Conservation (phyloP, 2,888 invertebrate species). For the Scaptomyza cyrtandrae region DNA sequence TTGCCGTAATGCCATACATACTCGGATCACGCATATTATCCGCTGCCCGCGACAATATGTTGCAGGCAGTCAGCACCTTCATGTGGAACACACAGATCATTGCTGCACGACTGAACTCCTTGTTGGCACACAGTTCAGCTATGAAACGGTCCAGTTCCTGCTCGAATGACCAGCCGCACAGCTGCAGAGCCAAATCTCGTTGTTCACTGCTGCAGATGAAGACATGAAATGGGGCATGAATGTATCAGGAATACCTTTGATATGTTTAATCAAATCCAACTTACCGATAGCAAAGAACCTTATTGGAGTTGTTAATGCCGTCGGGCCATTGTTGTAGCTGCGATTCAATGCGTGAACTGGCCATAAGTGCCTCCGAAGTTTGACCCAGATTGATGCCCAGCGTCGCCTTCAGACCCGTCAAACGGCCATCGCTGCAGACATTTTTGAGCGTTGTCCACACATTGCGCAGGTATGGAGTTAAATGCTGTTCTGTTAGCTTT, state of each 20-base stretch:
- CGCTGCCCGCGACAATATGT: slow-evolving; percentile 92
- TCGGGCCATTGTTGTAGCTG: slow-evolving; percentile 83
- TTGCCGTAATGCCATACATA: slow-evolving; percentile 86
- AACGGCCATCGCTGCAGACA: slow-evolving; percentile 87
- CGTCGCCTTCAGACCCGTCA: slow-evolving; percentile 85
- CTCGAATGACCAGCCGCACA: slow-evolving; percentile 96
- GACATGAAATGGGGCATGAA: no score
- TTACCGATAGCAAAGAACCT: slow-evolving; percentile 81
- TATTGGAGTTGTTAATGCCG: slow-evolving; percentile 82
- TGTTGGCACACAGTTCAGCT: slow-evolving; percentile 90
- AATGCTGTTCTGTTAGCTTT: slow-evolving; percentile 91
- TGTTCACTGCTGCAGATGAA: slow-evolving; percentile 85
- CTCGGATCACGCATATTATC: slow-evolving; percentile 83
- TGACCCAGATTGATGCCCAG: slow-evolving; percentile 81
- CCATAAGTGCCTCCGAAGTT: slow-evolving; percentile 80
- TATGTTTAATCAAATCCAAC: background rate
- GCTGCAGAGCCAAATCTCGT: slow-evolving; percentile 91
- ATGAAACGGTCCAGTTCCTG: slow-evolving; percentile 88
- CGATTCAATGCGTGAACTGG: slow-evolving; percentile 80
- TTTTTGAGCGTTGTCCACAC: slow-evolving; percentile 88
- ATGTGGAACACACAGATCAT: slow-evolving; percentile 96
- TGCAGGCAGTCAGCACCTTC: slow-evolving; percentile 92
- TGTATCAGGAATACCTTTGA: background rate
- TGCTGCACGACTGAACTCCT: slow-evolving; percentile 92
- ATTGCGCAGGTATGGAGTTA: slow-evolving; percentile 90